Evolutionary conservation across 2,113 vertebrate genomes (phyloP), one percentile per base, ranked within the genome.

Genomic region (Festucalex cinctus): DNA sequence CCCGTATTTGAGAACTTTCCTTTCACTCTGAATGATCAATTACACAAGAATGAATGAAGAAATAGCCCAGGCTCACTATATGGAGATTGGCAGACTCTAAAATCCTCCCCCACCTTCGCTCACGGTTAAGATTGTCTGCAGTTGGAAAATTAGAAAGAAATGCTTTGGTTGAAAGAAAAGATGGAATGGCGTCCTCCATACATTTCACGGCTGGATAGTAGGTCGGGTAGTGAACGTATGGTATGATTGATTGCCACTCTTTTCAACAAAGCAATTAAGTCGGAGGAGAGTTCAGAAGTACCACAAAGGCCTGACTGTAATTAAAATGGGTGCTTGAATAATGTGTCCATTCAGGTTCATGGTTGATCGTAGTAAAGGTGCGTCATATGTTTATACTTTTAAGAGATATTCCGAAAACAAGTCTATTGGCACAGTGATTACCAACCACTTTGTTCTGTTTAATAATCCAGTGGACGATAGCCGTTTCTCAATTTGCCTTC

Each of bases 231-330:
- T 80, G 71, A 76, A 71, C 77, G 70, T 84, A 66, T 78, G 75
- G 67, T 80, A 77, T 91, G 89, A 91, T 91, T 85, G 87, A 91
- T 91, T 80, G 87, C 86, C 76, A 88, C 85, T 89, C 90, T 88
- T 77, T 87, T 90, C 85, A 88, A 84, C 83, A 91, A 90, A 89
- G 84, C 84, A 89, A 89, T 91, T 90, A 92, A 78, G 85, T 73
- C 41, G 56, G 53, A 72, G 80, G 79, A 71, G 71, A 88, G 77
- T 68, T 87, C 19, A 17, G 37, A 86, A 85, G 63, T 75, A 72
- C 61, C 78, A 76, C 70, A 71, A 84, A 79, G 54, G 69, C 46
- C 53, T 68, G 58, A 75, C 68, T 2, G 69, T 85, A 87, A 90
- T 91, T 88, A 80, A 83, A 88, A 90, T 72, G 63, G 67, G 86